These are phyloP conservation scores for Ptychodera flava DNA, from an alignment of 35 echinoderm and acorn worm species.

Conservation along the genomic window DNA sequence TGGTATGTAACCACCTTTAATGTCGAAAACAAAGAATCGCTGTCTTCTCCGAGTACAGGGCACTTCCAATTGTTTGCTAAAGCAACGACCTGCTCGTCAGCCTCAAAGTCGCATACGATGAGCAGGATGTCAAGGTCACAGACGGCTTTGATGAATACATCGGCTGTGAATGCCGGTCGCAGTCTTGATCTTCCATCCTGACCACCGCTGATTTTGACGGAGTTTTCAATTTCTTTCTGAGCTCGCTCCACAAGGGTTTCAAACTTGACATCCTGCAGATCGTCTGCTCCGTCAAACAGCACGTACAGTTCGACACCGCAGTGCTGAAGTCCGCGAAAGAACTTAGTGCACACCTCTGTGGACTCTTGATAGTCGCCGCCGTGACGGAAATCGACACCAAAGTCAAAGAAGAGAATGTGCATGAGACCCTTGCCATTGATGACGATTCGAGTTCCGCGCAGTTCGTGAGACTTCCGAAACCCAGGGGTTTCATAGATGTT, in stretches of 20 bases:
- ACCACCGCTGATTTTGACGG: slow-evolving; percentile 26
- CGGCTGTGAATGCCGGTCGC: slow-evolving; percentile 27
- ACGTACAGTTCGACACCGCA: slow-evolving; percentile 59
- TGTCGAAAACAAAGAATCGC: slow-evolving; percentile 79
- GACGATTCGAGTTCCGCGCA: slow-evolving; percentile 61
- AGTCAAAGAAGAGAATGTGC: slow-evolving; percentile 25
- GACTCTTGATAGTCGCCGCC: slow-evolving; percentile 69
- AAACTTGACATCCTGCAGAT: slow-evolving; percentile 72
- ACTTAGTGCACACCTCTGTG: slow-evolving; percentile 28
- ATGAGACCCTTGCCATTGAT: slow-evolving; percentile 76
- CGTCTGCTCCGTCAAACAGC: slow-evolving; percentile 73
- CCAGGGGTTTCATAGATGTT: no score
- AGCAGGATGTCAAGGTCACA: slow-evolving; percentile 45
- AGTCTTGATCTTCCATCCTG: slow-evolving; percentile 12
- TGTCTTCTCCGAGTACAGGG: slow-evolving; percentile 64
- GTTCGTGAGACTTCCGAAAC: slow-evolving; percentile 29
- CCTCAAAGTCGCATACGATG: slow-evolving; percentile 82
- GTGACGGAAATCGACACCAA: background rate
- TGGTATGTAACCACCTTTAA: slow-evolving; percentile 75
- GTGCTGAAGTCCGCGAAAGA: slow-evolving; percentile 44
- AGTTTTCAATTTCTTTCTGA: slow-evolving; percentile 30
- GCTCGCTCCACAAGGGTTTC: slow-evolving; percentile 36
- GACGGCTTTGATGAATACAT: slow-evolving; percentile 51
- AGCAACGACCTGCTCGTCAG: slow-evolving; percentile 62
- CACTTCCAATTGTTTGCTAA: slow-evolving; percentile 65